phyloP scores from a whole-genome alignment of 2,797 vertebrate species.

The Leptodactylus fallax region DNA sequence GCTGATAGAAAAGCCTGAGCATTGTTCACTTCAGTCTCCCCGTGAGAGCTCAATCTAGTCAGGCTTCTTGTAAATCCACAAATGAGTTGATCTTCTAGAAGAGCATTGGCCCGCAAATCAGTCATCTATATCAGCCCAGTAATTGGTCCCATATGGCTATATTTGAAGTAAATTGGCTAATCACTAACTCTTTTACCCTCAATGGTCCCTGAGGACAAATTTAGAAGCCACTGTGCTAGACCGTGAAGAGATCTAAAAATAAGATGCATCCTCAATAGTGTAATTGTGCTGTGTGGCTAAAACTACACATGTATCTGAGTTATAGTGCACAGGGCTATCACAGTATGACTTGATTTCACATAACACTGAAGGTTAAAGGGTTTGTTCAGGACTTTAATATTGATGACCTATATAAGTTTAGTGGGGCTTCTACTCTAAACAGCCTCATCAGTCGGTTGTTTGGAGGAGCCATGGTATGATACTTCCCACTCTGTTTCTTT shows the following conservation, averaged over 20 bases:
- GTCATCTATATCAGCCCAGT: constrained; percentile 43
- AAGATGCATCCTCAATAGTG: background rate
- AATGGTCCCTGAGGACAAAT: constrained; percentile 32
- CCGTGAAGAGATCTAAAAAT: background rate
- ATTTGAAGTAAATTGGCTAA: constrained; percentile 50
- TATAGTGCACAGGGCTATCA: no score
- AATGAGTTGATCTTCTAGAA: constrained; percentile 43
- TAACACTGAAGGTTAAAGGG: no score
- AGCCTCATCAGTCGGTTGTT: no score
- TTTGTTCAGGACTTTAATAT: no score
- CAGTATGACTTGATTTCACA: no score
- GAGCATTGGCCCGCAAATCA: constrained; percentile 29
- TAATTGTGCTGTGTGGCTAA: background rate
- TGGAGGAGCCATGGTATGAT: no score
- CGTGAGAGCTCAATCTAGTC: constrained; percentile 28
- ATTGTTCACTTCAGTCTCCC: constrained; percentile 31
- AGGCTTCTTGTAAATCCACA: constrained; percentile 36
- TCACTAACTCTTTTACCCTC: constrained; percentile 52
- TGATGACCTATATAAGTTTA: no score
- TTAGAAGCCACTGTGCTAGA: constrained; percentile 21
- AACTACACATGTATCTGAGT: no score
- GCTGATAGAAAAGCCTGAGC: constrained; percentile 1
- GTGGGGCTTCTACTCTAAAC: no score
- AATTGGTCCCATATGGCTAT: constrained; percentile 44
- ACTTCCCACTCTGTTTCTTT: no score